Percentiles rank a stretch among this genome's conserved stretches.
These are phyloP conservation scores for Rhingia campestris DNA, from an alignment of 2,888 invertebrate species.

Conservation along the genomic window DNA sequence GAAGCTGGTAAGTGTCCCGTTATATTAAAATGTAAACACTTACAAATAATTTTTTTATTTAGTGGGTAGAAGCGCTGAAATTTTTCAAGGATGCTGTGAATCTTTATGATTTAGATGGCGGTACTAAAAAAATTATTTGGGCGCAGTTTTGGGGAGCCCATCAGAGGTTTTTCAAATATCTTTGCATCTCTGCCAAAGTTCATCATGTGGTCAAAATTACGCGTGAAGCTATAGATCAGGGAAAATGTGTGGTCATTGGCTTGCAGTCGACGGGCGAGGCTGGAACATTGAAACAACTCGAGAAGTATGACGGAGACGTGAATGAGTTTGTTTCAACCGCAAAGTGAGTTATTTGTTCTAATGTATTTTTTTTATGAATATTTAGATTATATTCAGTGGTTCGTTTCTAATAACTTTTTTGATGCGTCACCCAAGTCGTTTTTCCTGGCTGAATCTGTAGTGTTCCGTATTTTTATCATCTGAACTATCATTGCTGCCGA, in stretches of 20 bases:
- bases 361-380: too few species aligned
- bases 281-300: constrained; percentile 96
- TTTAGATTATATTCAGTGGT: too few species aligned
- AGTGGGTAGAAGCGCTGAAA: constrained; percentile 98
- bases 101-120: constrained; percentile 95
- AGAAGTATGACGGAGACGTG: constrained; percentile 97
- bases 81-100: constrained; percentile 98
- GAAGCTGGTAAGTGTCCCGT: constrained; percentile 86
- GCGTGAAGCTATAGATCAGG: constrained; percentile 94
- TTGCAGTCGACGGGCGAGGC: constrained; percentile 99
- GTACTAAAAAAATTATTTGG: constrained; percentile 99
- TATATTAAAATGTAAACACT: neutral
- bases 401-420: too few species aligned
- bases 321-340: constrained; percentile 98
- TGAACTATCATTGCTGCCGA: constrained; percentile 79
- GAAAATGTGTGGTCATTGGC: constrained; percentile 99
- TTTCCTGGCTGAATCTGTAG: constrained; percentile 85
- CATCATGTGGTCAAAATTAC: constrained; percentile 91
- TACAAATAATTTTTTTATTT: neutral
- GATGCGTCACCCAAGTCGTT: too few species aligned
- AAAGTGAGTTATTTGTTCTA: constrained; percentile 83
- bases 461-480: constrained; percentile 79
- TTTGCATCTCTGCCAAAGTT: constrained; percentile 98
- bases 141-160: constrained; percentile 99
- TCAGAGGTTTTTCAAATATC: constrained; percentile 99